Percentiles rank a stretch among this genome's conserved stretches.
phyloP scores from a whole-genome alignment of 2,888 invertebrate species.

The Aphrophora alni region DNA sequence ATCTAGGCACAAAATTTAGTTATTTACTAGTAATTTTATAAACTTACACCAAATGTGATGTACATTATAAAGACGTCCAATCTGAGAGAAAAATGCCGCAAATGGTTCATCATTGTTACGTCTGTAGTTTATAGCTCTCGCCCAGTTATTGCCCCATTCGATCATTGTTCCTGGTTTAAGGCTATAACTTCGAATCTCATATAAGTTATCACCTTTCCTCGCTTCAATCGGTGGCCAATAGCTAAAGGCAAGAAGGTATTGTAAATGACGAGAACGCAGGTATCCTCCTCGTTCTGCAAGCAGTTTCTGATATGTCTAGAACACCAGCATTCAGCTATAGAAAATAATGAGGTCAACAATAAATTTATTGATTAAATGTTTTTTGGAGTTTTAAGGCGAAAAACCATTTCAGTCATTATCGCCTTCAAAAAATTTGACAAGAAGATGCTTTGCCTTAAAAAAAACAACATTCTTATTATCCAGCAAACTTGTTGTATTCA shows the following conservation, averaged over 20 bases:
- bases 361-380: too few relatives aligned
- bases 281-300: constrained; percentile 78
- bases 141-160: constrained; percentile 99
- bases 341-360: too few relatives aligned
- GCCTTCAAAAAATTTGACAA: too few relatives aligned
- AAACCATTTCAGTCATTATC: too few relatives aligned
- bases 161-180: constrained; percentile 99
- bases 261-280: constrained; percentile 86
- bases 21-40: too few relatives aligned
- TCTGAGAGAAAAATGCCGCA: constrained; percentile 97
- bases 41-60: constrained; percentile 99
- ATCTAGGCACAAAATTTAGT: too few relatives aligned
- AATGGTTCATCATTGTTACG: constrained; percentile 94
- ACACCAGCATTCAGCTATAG: constrained; percentile 41
- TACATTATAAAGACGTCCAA: constrained; percentile 94
- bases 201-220: constrained; percentile 79
- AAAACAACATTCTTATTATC: too few relatives aligned
- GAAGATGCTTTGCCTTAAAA: too few relatives aligned
- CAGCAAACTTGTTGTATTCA: too few relatives aligned
- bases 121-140: constrained; percentile 89
- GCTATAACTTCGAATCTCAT: constrained; percentile 92
- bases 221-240: constrained; percentile 91
- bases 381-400: too few relatives aligned
- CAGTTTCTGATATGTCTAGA: constrained; percentile 73
- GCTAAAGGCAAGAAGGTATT: constrained; percentile 94